A percentile compares a stretch with the other conserved stretches of the same genome.
phyloP scores from a whole-genome alignment of 2,888 invertebrate species.

The Erebia epiphron region DNA sequence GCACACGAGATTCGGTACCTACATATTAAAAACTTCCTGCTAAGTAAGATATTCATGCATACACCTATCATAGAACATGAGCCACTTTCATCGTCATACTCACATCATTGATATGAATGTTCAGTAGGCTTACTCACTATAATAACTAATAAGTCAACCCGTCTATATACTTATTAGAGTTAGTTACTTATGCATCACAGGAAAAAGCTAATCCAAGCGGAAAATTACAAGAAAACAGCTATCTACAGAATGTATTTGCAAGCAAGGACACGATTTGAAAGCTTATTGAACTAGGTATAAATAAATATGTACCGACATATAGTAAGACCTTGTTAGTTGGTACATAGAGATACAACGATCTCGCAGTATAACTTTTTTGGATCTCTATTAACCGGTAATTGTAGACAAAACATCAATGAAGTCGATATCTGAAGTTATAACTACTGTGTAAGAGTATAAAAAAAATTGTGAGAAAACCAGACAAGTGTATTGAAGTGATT shows the following conservation, averaged over 20 bases:
- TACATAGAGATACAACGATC: too few relatives aligned
- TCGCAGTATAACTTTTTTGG: too few relatives aligned
- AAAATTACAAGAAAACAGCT: neutral
- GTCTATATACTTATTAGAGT: neutral
- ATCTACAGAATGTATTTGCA: neutral
- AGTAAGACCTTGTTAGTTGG: too few relatives aligned
- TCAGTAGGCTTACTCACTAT: neutral
- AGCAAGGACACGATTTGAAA: conserved; percentile 2
- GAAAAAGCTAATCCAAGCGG: conserved; percentile 2
- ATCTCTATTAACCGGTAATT: too few relatives aligned
- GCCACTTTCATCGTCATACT: neutral
- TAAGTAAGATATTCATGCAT: conserved; percentile 7
- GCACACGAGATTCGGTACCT: conserved; percentile 7
- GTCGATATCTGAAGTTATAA: too few relatives aligned
- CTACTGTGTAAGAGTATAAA: too few relatives aligned
- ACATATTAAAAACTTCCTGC: neutral
- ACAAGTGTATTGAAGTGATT: too few relatives aligned
- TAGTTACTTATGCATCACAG: neutral
- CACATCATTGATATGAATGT: neutral
- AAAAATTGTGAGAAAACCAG: too few relatives aligned
- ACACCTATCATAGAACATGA: neutral
- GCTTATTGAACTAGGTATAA: neutral
- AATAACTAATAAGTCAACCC: neutral
- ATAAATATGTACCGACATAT: too few relatives aligned
- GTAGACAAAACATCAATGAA: too few relatives aligned